These are phyloP conservation scores for Dioctria linearis DNA, from an alignment of 2,888 invertebrate genomes.

Conservation along the genomic window DNA sequence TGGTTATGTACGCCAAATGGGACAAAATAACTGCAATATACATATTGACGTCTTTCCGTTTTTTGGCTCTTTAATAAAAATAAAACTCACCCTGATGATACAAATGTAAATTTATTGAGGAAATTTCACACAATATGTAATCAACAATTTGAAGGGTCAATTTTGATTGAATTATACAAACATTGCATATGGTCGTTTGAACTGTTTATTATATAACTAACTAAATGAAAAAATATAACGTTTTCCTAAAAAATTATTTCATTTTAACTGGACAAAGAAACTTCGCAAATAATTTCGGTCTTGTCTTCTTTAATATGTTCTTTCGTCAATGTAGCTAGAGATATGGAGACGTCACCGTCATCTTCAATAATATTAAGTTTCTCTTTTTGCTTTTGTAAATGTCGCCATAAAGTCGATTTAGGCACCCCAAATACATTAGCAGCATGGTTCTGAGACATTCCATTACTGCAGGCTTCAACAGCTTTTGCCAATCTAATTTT, in stretches of 20 bases:
- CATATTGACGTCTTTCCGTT: too few species aligned
- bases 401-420: conserved; percentile 70
- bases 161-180: too few species aligned
- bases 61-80: too few species aligned
- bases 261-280: conserved; percentile 44
- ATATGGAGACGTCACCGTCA: not conserved
- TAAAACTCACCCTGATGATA: too few species aligned
- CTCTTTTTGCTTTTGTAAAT: conserved; percentile 64
- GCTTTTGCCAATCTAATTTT: conserved; percentile 68
- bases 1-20: too few species aligned
- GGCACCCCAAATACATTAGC: conserved; percentile 69
- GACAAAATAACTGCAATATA: too few species aligned
- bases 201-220: too few species aligned
- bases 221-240: not conserved
- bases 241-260: not conserved
- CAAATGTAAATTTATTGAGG: too few species aligned
- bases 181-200: too few species aligned
- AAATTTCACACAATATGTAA: too few species aligned
- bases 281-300: conserved; percentile 24
- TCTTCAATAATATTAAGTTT: conserved; percentile 15
- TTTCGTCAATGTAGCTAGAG: conserved; percentile 18
- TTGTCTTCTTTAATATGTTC: not conserved
- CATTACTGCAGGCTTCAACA: conserved; percentile 67
- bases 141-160: too few species aligned
- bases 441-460: conserved; percentile 71